These are phyloP conservation scores for Bubalus kerabau DNA, from an alignment of 2,113 vertebrate species.

Conservation along the genomic window DNA sequence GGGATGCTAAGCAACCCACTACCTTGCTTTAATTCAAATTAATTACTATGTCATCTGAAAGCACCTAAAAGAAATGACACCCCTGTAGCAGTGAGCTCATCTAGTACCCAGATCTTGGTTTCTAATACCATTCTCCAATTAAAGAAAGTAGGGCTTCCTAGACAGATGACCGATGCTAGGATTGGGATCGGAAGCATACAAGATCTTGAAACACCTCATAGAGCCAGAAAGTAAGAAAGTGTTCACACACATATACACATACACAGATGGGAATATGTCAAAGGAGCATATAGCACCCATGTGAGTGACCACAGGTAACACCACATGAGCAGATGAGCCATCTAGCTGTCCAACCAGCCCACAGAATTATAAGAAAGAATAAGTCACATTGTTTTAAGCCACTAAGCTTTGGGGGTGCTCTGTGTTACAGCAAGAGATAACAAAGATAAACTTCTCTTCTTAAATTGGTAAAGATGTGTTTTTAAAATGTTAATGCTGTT, in stretches of 20 bases:
- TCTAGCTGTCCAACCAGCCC: not conserved
- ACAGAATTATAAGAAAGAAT: not conserved
- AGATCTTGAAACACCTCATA: not conserved
- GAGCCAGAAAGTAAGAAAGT: not conserved
- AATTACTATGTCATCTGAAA: not conserved
- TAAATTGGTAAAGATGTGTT: not conserved
- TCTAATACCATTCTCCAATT: not conserved
- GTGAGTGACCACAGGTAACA: not conserved
- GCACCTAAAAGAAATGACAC: not conserved
- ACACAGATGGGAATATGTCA: not conserved
- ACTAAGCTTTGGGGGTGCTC: not conserved
- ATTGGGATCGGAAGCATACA: not conserved
- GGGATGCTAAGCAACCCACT: not conserved
- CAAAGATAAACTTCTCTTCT: not conserved
- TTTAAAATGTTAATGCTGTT: not conserved
- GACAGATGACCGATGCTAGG: not conserved
- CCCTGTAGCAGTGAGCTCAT: not conserved
- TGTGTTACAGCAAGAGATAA: not conserved
- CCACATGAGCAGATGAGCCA: not conserved
- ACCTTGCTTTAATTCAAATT: not conserved
- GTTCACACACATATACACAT: not conserved
- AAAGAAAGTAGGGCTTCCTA: not conserved
- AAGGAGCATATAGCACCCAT: not conserved
- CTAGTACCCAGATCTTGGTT: not conserved
- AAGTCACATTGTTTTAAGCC: not conserved